phyloP scores from a whole-genome alignment of 2,888 invertebrate species.

The Pristionchus arcanus region DNA sequence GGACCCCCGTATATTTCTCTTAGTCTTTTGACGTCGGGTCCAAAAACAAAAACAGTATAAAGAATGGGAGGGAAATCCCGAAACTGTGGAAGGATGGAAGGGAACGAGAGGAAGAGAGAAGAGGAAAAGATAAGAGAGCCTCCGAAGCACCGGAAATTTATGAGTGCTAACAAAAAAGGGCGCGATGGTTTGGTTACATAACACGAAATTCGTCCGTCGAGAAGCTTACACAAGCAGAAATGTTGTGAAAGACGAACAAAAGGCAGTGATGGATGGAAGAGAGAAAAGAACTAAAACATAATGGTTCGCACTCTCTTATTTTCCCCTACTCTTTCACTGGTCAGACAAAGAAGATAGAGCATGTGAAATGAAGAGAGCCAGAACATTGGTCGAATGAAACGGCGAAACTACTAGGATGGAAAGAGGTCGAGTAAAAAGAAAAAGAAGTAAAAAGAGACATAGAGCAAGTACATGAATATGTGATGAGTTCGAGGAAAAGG shows the following conservation, averaged over 20 bases:
- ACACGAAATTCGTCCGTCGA: background rate
- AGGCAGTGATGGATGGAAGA: background rate
- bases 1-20: background rate
- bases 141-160: slow-evolving; percentile 15
- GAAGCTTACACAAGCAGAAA: background rate
- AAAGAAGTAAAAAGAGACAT: slow-evolving; percentile 28
- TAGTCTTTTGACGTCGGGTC: background rate
- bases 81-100: slow-evolving; percentile 4
- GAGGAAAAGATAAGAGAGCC: slow-evolving; percentile 14
- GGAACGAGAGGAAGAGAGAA: background rate
- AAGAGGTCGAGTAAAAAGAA: slow-evolving; percentile 12
- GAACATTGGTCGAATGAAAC: background rate
- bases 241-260: slow-evolving; percentile 5
- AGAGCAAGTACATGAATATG: slow-evolving; percentile 36
- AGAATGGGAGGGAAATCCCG: slow-evolving; percentile 18
- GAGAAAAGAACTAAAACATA: background rate
- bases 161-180: slow-evolving; percentile 29
- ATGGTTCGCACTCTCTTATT: background rate
- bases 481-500: slow-evolving; percentile 4
- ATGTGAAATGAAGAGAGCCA: background rate
- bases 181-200: background rate
- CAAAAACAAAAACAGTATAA: slow-evolving; percentile 30
- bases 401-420: background rate
- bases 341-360: too few relatives aligned
- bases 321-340: background rate